These are phyloP conservation scores for Bombyx huttoni DNA, from an alignment of 2,888 invertebrate species.

Conservation along the genomic window DNA sequence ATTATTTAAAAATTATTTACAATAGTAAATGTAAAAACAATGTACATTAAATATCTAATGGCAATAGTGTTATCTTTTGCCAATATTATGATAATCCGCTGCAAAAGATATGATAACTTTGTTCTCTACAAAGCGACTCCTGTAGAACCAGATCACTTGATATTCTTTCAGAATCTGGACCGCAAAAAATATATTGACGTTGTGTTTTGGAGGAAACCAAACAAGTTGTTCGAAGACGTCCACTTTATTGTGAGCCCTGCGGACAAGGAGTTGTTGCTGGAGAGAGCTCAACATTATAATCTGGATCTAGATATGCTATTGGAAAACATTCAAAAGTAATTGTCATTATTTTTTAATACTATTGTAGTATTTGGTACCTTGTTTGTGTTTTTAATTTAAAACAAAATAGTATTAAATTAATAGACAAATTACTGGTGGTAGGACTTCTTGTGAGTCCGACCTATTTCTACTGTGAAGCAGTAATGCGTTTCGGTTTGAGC, in stretches of 20 bases:
- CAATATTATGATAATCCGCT: conserved; percentile 21
- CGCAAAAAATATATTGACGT: conserved; percentile 34
- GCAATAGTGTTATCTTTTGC: conserved; percentile 22
- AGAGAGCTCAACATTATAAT: conserved; percentile 32
- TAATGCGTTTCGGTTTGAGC: no score
- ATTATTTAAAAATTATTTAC: no score
- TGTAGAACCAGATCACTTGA: conserved; percentile 26
- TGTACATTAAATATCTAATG: conserved; percentile 26
- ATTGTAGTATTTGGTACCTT: no score
- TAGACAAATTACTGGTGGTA: neutral
- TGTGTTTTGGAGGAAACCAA: conserved; percentile 38
- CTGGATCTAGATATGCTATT: conserved; percentile 18
- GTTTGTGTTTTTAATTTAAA: no score
- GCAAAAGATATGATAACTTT: conserved; percentile 28
- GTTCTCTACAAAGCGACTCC: conserved; percentile 27
- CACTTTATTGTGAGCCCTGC: conserved; percentile 34
- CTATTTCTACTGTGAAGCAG: no score
- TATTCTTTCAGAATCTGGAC: conserved; percentile 37
- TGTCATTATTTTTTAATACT: no score
- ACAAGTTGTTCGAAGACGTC: conserved; percentile 28
- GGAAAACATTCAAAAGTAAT: conserved; percentile 34
- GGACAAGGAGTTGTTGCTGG: conserved; percentile 26
- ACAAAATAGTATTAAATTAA: no score
- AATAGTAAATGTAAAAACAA: conserved; percentile 7
- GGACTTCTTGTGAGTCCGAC: no score